Base-by-base conservation (phyloP, 92 coral and sea anemone genomes). In the Scolanthus callimorphus region DNA sequence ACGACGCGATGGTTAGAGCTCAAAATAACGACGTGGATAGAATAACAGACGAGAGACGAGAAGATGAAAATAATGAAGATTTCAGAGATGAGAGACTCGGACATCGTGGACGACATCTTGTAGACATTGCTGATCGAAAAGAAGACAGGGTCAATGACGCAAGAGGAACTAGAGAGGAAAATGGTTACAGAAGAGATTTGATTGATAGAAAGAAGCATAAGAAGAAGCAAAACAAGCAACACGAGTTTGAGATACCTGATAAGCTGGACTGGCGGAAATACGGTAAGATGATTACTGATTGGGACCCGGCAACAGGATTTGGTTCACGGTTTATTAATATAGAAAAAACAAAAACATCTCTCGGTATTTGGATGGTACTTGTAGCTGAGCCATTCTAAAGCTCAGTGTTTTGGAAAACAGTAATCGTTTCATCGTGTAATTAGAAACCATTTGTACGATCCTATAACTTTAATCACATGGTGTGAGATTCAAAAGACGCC, bases 251-350 rank as follows among this genome's bases (percentile, higher is more conserved):
- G 44, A 61, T 88, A 26, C 97, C 97, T 24, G 85, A 56, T 31
- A 39, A 79, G 3, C 60, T 91, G 44, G 97, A 91, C 55, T 91
- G 97, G 97, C 79, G 96, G 71, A 66, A 83, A 34, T 88, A 83
- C 58, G 97, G 97, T 91, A 77, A 11, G 92, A 25, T 30, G n/a
- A n/a, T n/a, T n/a, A n/a, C n/a, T n/a, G n/a, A n/a, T n/a, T n/a
- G n/a, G n/a, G n/a, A n/a, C n/a, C n/a, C n/a, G n/a, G n/a, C n/a
- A n/a, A n/a, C n/a, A n/a, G n/a, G n/a, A n/a, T n/a, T n/a, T n/a
- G n/a, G n/a, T n/a, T n/a, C n/a, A n/a, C n/a, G n/a, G n/a, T n/a
- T n/a, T n/a, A n/a, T n/a, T n/a, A n/a, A n/a, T n/a, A n/a, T n/a
- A n/a, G n/a, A n/a, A n/a, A n/a, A n/a, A n/a, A n/a, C n/a, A n/a